Evolutionary conservation across 2,888 invertebrate genomes (phyloP).

Genomic region (Xestia ashworthii): DNA sequence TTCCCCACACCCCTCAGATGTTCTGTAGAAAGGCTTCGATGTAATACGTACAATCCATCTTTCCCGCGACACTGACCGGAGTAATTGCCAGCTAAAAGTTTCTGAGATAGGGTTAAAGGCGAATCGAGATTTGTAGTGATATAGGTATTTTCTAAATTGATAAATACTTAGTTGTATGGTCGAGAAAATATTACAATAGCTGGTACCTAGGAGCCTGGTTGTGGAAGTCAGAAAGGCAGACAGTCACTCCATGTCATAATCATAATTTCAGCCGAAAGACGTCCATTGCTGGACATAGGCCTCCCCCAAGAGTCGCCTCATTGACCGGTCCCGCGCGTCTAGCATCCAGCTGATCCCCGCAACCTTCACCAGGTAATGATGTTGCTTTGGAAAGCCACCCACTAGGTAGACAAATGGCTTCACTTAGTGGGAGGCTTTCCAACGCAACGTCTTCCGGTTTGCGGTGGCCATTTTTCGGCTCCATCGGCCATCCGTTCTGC

Average conservation of each 20-base stretch:
- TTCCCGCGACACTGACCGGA: conserved; percentile 72
- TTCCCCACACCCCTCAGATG: conserved; percentile 55
- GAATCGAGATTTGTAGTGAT: conserved; percentile 47
- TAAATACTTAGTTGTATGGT: background rate
- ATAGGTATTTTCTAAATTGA: conserved; percentile 4
- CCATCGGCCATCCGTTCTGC: no score
- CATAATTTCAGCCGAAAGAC: no score
- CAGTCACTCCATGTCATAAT: background rate
- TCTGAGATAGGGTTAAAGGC: conserved; percentile 62
- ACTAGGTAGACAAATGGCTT: no score
- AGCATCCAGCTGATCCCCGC: no score
- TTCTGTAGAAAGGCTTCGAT: conserved; percentile 59
- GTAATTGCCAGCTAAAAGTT: conserved; percentile 76
- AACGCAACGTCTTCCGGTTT: no score
- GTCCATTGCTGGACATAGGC: no score
- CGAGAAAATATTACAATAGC: background rate
- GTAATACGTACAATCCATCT: conserved; percentile 78
- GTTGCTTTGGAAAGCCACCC: no score
- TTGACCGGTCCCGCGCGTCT: no score
- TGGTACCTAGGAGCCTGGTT: background rate
- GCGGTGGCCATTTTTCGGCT: no score
- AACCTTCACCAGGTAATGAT: no score
- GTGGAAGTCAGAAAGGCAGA: background rate
- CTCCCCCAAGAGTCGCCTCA: no score
- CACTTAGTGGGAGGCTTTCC: no score